Percentiles rank a stretch among this genome's conserved stretches.
Conservation (phyloP, 2,113 vertebrate species). For the Sylvilagus bachmani region DNA sequence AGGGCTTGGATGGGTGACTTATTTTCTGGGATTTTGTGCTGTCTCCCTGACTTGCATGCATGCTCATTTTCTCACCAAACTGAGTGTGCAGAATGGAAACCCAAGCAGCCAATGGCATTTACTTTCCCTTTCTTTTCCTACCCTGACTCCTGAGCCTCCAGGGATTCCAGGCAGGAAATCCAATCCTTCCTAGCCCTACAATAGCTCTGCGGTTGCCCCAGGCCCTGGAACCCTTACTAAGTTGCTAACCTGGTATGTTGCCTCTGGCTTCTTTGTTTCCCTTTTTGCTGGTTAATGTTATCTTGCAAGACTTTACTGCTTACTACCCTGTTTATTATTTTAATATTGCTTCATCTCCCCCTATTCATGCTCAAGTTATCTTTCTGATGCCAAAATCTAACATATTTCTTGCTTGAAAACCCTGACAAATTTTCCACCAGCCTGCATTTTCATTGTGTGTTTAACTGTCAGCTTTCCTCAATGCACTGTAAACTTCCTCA, state of each 20-base stretch:
- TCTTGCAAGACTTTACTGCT: neutral
- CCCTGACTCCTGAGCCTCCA: neutral
- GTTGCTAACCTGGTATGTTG: neutral
- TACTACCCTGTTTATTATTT: neutral
- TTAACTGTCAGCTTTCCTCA: neutral
- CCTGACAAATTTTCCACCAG: neutral
- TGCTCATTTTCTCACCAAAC: neutral
- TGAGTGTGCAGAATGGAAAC: neutral
- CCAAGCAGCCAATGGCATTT: neutral
- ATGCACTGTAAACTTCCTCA: neutral
- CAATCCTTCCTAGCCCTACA: neutral
- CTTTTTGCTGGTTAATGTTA: neutral
- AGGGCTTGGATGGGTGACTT: neutral
- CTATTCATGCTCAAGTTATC: neutral
- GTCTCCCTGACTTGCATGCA: neutral
- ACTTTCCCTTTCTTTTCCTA: neutral
- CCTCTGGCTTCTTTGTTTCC: neutral
- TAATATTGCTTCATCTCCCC: neutral
- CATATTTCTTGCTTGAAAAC: neutral
- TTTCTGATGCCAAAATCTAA: neutral
- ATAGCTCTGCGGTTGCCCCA: neutral
- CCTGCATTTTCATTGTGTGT: constrained; percentile 30
- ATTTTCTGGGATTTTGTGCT: neutral
- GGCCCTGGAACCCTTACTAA: neutral
- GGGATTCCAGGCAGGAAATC: neutral